phyloP scores from a whole-genome alignment of 2,797 vertebrate species.

The Nothura maculosa region DNA sequence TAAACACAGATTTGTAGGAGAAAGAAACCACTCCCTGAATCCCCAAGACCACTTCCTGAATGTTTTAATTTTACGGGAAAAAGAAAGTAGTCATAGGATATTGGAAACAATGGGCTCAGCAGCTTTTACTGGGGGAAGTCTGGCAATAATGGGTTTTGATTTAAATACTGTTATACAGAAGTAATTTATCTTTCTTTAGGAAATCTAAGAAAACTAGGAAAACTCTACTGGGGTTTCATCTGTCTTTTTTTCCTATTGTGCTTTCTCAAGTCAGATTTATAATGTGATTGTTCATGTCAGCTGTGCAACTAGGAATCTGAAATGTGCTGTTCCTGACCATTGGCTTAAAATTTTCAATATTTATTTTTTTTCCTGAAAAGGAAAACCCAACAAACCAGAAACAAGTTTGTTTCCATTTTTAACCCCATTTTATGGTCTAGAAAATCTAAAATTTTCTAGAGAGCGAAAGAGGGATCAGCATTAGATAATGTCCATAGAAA shows the following conservation, averaged over 20 bases:
- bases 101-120: slow-evolving; percentile 48
- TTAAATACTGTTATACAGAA: slow-evolving; percentile 27
- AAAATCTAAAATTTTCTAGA: background rate
- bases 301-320: background rate
- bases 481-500: background rate
- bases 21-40: slow-evolving; percentile 15
- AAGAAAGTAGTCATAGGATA: slow-evolving; percentile 53
- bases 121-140: slow-evolving; percentile 16
- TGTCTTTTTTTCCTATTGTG: background rate
- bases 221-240: background rate
- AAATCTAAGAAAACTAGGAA: slow-evolving; percentile 22
- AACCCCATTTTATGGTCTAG: background rate
- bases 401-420: background rate
- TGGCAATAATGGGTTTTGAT: slow-evolving; percentile 42
- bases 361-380: background rate
- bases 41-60: slow-evolving; percentile 25
- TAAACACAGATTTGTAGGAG: background rate
- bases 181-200: slow-evolving; percentile 3
- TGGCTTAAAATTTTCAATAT: background rate
- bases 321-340: background rate
- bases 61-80: slow-evolving; percentile 52
- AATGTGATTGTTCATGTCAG: background rate
- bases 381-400: background rate
- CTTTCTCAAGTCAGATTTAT: background rate
- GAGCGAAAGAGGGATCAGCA: background rate